Evolutionary conservation across 2,113 vertebrate species (phyloP).

Genomic region (Numida meleagris): DNA sequence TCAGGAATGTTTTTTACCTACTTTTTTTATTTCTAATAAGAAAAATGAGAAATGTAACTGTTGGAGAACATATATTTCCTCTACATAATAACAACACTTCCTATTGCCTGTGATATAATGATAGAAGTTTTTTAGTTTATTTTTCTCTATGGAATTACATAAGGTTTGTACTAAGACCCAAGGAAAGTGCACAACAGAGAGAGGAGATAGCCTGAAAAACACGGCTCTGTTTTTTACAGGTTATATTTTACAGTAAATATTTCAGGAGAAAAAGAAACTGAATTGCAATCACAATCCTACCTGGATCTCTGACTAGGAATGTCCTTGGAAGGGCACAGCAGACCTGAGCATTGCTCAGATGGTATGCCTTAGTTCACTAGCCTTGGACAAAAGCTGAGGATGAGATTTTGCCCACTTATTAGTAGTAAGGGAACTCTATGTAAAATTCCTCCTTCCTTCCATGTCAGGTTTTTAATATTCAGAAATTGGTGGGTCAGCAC

Average conservation of each 20-base stretch:
- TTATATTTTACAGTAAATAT: background rate
- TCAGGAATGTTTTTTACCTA: background rate
- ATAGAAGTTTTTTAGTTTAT: background rate
- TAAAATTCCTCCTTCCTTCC: background rate
- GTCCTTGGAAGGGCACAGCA: background rate
- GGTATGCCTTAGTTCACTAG: background rate
- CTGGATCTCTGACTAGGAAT: background rate
- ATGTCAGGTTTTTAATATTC: background rate
- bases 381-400: background rate
- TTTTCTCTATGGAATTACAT: constrained; percentile 16
- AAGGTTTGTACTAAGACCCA: background rate
- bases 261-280: background rate
- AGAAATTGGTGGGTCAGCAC: background rate
- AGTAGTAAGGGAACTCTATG: background rate
- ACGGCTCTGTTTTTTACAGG: background rate
- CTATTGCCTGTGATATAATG: background rate
- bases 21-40: background rate
- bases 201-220: background rate
- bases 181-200: background rate
- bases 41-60: background rate
- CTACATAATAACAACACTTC: background rate
- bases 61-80: background rate
- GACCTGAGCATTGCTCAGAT: background rate
- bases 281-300: background rate
- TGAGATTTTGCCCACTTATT: background rate